These are phyloP conservation scores for Lobophora halterata DNA, from an alignment of 2,888 invertebrate genomes.

Conservation along the genomic window DNA sequence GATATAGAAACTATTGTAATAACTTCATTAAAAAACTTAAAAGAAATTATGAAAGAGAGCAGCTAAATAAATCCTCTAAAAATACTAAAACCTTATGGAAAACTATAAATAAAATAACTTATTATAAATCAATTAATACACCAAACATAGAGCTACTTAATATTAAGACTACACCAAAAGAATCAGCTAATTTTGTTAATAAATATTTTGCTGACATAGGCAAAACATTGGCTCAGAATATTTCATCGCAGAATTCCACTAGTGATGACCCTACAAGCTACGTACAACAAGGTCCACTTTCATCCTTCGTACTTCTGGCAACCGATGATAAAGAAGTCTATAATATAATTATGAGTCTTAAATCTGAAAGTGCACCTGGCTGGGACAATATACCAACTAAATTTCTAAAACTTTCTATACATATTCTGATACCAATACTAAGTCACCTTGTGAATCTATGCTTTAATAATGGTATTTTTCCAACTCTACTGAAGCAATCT, in stretches of 20 bases:
- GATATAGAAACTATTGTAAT: neutral
- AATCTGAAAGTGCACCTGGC: neutral
- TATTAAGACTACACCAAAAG: neutral
- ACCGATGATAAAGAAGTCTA: neutral
- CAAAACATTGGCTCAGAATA: constrained; percentile 2
- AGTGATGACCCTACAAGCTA: neutral
- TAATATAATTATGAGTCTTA: neutral
- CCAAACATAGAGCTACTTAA: neutral
- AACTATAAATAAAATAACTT: constrained; percentile 6
- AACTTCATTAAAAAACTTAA: neutral
- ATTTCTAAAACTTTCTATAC: neutral
- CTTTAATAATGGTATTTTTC: neutral
- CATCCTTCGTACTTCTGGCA: neutral
- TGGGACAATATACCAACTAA: neutral
- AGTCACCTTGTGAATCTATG: neutral
- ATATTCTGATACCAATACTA: neutral
- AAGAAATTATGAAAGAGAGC: constrained; percentile 2
- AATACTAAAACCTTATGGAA: constrained; percentile 6
- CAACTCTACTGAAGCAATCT: neutral
- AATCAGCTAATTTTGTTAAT: neutral
- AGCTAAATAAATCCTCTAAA: neutral
- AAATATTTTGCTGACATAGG: constrained; percentile 5
- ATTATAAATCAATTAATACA: neutral
- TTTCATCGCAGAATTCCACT: neutral
- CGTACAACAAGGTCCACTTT: no score